Evolutionary conservation across 2,113 vertebrate species (phyloP).

Genomic region (Muscicapa adusta): DNA sequence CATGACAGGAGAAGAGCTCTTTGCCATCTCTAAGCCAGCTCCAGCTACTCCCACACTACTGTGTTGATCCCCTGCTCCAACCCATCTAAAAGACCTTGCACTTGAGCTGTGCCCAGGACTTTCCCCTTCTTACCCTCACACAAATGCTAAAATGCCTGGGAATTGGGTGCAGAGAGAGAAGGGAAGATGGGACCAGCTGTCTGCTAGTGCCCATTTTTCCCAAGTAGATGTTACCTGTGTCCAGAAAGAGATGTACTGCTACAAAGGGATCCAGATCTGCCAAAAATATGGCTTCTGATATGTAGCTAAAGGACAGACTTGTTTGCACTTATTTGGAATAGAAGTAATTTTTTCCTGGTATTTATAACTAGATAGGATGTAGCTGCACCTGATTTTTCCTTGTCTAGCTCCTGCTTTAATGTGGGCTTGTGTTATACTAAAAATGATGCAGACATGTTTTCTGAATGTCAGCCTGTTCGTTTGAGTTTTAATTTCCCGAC

Average conservation of each 20-base stretch:
- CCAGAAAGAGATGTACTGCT: background rate
- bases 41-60: background rate
- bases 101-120: background rate
- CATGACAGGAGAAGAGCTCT: background rate
- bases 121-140: background rate
- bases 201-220: background rate
- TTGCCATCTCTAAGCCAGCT: background rate
- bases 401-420: background rate
- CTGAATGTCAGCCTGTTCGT: background rate
- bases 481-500: slow-evolving; percentile 36
- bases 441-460: slow-evolving; percentile 1
- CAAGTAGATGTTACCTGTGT: background rate
- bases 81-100: background rate
- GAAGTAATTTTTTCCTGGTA: background rate
- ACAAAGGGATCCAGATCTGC: background rate
- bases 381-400: background rate
- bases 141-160: background rate
- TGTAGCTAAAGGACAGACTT: background rate
- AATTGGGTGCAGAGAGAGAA: background rate
- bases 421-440: background rate
- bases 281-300: background rate
- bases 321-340: background rate
- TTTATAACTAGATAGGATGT: background rate
- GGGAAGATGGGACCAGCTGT: background rate
- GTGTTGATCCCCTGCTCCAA: background rate